Evolutionary conservation across 2,888 invertebrate species (phyloP).

Genomic region (Boloria euphrosyne): DNA sequence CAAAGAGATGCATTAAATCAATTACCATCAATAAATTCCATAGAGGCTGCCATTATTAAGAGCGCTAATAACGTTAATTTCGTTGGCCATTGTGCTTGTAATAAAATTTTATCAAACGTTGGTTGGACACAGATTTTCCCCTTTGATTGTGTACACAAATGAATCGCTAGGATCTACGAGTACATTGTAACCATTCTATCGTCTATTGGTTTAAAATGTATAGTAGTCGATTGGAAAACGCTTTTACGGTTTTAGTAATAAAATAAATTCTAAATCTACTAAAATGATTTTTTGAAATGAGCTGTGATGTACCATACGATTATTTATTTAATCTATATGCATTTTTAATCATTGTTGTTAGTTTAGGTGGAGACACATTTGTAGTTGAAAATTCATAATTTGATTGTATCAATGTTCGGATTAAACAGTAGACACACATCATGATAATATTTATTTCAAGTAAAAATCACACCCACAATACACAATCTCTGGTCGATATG

Average conservation of each 20-base stretch:
- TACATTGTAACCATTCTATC: not conserved
- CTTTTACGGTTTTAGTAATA: not conserved
- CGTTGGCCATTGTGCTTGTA: constrained; percentile 58
- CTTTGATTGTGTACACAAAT: constrained; percentile 51
- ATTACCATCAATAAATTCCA: constrained; percentile 66
- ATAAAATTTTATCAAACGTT: constrained; percentile 70
- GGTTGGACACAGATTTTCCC: constrained; percentile 52
- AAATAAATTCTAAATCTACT: no score
- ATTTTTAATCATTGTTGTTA: no score
- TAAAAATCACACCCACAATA: no score
- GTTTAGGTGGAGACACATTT: no score
- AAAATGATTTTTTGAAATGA: no score
- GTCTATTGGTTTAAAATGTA: not conserved
- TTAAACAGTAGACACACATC: no score
- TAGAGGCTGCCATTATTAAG: constrained; percentile 59
- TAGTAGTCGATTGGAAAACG: not conserved
- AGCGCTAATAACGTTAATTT: constrained; percentile 71
- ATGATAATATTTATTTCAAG: no score
- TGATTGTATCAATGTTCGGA: no score
- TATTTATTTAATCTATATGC: no score
- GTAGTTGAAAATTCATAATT: no score
- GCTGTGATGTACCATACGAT: no score
- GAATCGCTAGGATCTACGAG: constrained; percentile 34
- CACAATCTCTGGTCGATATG: no score
- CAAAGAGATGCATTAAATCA: constrained; percentile 73